Evolutionary conservation across 2,888 invertebrate species (phyloP).

Genomic region (Diadegma fenestrale): DNA sequence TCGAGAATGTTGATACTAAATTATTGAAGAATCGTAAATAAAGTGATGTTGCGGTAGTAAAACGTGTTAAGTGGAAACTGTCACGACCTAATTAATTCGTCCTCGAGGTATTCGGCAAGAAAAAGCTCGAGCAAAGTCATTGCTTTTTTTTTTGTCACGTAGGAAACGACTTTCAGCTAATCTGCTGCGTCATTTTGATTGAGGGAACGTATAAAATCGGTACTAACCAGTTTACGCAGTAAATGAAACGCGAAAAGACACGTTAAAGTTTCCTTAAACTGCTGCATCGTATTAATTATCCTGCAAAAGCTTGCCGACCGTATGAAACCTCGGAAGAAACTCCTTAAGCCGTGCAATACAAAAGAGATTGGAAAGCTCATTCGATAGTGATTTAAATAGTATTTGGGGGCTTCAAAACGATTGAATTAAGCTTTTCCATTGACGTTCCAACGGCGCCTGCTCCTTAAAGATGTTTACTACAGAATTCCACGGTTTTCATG

Average conservation of each 20-base stretch:
- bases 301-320: neutral
- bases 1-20: no score
- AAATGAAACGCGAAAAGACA: constrained; percentile 9
- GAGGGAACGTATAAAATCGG: neutral
- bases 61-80: neutral
- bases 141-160: neutral
- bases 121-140: neutral
- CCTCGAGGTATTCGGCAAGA: neutral
- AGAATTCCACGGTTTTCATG: neutral
- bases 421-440: constrained; percentile 19
- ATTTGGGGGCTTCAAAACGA: constrained; percentile 18
- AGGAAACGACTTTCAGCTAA: neutral
- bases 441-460: neutral
- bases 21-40: no score
- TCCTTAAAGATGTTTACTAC: neutral
- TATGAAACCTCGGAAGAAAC: neutral
- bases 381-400: constrained; percentile 29
- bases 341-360: neutral
- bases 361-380: constrained; percentile 20
- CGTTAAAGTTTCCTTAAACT: neutral
- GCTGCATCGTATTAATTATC: constrained; percentile 1
- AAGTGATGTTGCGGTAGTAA: no score
- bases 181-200: neutral
- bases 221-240: neutral
- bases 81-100: neutral